Evolutionary conservation across 1,140 invertebrate genomes (phyloP).

Genomic region (Trichomalopsis sarcophagae): DNA sequence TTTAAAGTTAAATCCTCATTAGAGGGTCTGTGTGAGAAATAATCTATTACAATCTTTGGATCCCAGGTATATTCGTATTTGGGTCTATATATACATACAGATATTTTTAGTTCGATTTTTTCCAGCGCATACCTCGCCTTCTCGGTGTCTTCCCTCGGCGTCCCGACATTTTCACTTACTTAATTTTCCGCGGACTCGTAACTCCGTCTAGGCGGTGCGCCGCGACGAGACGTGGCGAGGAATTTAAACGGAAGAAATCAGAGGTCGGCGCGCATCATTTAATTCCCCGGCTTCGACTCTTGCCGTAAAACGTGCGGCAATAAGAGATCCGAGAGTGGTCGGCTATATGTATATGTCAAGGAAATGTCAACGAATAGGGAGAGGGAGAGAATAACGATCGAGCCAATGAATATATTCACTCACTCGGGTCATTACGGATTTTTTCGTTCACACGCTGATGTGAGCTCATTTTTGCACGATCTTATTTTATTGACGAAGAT

Average conservation of each 20-base stretch:
- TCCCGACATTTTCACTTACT: constrained; percentile 58
- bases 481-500: neutral
- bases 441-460: neutral
- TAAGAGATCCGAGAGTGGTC: neutral
- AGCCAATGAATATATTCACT: neutral
- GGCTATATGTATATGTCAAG: neutral
- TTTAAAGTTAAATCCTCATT: no score
- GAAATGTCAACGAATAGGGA: neutral
- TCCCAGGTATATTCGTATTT: no score
- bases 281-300: constrained; percentile 39
- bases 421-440: neutral
- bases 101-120: neutral
- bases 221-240: constrained; percentile 46
- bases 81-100: no score
- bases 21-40: no score
- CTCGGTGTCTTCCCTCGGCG: neutral
- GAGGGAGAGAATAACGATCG: neutral
- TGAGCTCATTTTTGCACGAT: neutral
- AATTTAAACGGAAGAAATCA: constrained; percentile 58
- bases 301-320: constrained; percentile 53
- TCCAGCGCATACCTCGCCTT: neutral
- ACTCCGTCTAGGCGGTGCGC: constrained; percentile 38
- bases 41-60: no score
- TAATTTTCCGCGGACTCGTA: constrained; percentile 58
- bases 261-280: constrained; percentile 56